phyloP scores from a whole-genome alignment of 2,113 vertebrate genomes.

The Ochotona curzoniae region DNA sequence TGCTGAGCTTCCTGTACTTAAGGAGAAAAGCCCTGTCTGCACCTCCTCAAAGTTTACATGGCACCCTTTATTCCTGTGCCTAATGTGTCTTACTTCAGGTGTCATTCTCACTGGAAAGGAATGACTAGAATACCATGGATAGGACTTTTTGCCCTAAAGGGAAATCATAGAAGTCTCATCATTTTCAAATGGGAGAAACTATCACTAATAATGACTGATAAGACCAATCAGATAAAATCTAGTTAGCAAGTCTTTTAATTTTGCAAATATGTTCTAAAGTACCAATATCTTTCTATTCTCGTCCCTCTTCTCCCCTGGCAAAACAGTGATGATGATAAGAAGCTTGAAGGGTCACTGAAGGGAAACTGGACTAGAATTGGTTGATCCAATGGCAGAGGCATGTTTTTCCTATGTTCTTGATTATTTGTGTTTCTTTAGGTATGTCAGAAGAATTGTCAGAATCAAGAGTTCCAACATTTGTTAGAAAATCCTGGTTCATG shows the following conservation, averaged over 20 bases:
- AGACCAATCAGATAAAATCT: background rate
- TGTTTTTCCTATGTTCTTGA: background rate
- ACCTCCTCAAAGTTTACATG: background rate
- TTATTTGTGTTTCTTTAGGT: background rate
- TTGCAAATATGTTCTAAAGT: background rate
- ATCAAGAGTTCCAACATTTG: background rate
- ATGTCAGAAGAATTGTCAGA: constrained; percentile 9
- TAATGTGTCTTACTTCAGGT: background rate
- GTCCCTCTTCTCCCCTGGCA: background rate
- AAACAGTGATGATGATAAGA: background rate
- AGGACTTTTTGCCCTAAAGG: background rate
- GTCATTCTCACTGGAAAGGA: background rate
- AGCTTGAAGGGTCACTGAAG: background rate
- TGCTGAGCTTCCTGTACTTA: background rate
- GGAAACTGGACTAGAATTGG: background rate
- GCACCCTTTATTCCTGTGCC: background rate
- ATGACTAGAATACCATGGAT: background rate
- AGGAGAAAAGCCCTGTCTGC: background rate
- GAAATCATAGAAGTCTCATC: background rate
- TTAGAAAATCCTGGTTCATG: background rate
- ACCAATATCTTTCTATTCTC: background rate
- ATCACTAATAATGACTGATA: background rate
- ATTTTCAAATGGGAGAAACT: background rate
- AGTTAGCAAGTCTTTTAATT: background rate
- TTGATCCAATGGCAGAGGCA: background rate